These are phyloP conservation scores for Nyctalus aviator DNA, from an alignment of 2,797 vertebrate genomes.

Conservation along the genomic window DNA sequence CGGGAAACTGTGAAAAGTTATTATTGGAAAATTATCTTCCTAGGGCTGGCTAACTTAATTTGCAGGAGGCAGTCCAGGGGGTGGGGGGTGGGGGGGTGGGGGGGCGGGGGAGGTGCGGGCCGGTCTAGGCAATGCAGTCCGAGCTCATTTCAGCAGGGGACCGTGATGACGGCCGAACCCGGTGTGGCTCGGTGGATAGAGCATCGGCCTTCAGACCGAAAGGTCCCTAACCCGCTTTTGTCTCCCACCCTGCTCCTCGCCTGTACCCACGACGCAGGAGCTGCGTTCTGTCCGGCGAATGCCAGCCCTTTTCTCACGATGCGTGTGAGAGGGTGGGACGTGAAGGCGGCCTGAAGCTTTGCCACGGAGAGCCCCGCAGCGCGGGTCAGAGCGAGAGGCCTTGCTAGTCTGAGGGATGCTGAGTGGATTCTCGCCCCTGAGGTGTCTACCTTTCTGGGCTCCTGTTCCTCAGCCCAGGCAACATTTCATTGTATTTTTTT, in stretches of 20 bases:
- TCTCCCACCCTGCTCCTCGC: not conserved
- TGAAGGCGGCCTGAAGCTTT: constrained; percentile 80
- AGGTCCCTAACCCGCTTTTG: not conserved
- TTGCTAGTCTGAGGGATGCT: constrained; percentile 76
- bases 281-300: constrained; percentile 78
- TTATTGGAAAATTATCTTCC: constrained; percentile 75
- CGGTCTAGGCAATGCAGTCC: not conserved
- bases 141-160: constrained; percentile 46
- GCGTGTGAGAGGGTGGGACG: constrained; percentile 84
- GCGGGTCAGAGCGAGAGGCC: constrained; percentile 81
- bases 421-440: constrained; percentile 70
- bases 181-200: no score
- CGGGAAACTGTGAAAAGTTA: constrained; percentile 76
- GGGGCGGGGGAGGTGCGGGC: not conserved
- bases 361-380: constrained; percentile 84
- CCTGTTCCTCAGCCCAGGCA: constrained; percentile 75
- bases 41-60: constrained; percentile 64
- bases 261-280: constrained; percentile 60
- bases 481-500: not conserved
- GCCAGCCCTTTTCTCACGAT: constrained; percentile 81
- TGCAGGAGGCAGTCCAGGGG: not conserved
- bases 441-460: constrained; percentile 75
- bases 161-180: not conserved
- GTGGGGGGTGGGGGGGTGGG: not conserved
- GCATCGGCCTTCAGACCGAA: no score